Percentiles rank a stretch among this genome's conserved stretches.
These are phyloP conservation scores for Nasonia giraulti DNA, from an alignment of 1,140 invertebrate genomes.

Conservation along the genomic window DNA sequence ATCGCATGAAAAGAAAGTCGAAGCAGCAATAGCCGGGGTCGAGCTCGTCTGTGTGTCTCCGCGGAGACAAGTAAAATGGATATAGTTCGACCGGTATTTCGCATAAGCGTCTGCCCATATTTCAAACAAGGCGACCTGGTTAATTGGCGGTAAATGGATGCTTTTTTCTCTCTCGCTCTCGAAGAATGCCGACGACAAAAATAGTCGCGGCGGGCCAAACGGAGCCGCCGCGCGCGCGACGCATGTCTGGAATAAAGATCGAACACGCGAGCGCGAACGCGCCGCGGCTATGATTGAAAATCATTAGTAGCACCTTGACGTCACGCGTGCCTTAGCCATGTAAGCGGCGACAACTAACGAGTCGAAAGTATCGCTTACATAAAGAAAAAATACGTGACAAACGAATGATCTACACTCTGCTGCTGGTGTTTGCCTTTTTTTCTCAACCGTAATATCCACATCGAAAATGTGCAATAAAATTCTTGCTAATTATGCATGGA, in stretches of 20 bases:
- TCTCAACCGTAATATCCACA: too few species aligned
- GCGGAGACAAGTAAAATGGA: constrained; percentile 29
- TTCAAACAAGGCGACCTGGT: constrained; percentile 48
- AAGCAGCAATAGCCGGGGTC: not conserved
- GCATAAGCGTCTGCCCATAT: constrained; percentile 31
- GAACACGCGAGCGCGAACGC: constrained; percentile 34
- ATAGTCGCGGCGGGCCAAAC: constrained; percentile 43
- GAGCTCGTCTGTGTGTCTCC: not conserved
- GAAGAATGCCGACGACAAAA: constrained; percentile 48
- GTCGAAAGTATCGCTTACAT: constrained; percentile 37
- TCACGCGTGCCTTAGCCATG: constrained; percentile 9
- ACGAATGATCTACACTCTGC: too few species aligned
- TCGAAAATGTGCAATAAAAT: too few species aligned
- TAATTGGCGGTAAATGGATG: constrained; percentile 53
- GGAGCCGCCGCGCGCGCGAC: not conserved
- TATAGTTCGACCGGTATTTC: constrained; percentile 47
- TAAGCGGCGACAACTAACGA: constrained; percentile 6
- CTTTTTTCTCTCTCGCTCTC: constrained; percentile 37
- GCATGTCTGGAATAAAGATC: constrained; percentile 40
- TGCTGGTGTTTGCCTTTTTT: too few species aligned
- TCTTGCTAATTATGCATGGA: not conserved
- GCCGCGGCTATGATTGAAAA: constrained; percentile 56
- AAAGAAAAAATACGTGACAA: constrained; percentile 1
- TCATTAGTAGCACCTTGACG: constrained; percentile 57
- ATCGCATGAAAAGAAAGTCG: constrained; percentile 40